Evolutionary conservation across 2,888 invertebrate genomes (phyloP), one percentile per base, ranked within the genome.

Genomic region (Patella caerulea): DNA sequence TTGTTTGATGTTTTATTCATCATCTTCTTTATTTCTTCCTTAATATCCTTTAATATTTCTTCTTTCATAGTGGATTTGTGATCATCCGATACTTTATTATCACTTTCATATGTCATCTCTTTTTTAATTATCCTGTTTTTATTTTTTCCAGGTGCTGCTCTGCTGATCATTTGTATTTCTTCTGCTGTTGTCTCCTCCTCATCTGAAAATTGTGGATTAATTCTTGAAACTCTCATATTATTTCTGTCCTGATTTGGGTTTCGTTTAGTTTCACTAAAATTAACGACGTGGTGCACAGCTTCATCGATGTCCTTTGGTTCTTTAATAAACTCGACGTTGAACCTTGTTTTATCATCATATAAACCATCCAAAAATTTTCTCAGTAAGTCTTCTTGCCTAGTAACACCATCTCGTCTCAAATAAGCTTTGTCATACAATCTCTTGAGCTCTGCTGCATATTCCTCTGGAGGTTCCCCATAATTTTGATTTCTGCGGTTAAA

Each of bases 301-400:
- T 81, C 78, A 77, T 78, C 77, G 45, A 74, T 76, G 72, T 76
- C 65, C 4, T 29, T 53, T 3, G 81, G 81, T 34, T 34, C 34
- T 34, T 34, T 34, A 0, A 34, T 34, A 34, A 34, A 34, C 7
- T 34, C 34, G 5, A 78, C 71, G 65, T 78, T 74, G 72, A 80
- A 80, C 53, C 77, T 73, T 12, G 70, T 77, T 19, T 80, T 77
- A 2, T 80, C 70, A 29, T 81, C 81, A 17, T 29, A 29, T 3
- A 81, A 70, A 3, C 81, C 81, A 54, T 76, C 75, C 5, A 83
- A 29, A 54, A 83, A 79, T 34, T 70, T 70, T 76, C 75, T 69
- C 9, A 83, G 72, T 45, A 82, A 19, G 45, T 83, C 82, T 71
- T 78, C 83, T 34, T 77, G 71, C 19, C 76, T 75, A 2, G 79